phyloP scores from a whole-genome alignment of 2,888 invertebrate species.

The Brassicogethes aeneus region DNA sequence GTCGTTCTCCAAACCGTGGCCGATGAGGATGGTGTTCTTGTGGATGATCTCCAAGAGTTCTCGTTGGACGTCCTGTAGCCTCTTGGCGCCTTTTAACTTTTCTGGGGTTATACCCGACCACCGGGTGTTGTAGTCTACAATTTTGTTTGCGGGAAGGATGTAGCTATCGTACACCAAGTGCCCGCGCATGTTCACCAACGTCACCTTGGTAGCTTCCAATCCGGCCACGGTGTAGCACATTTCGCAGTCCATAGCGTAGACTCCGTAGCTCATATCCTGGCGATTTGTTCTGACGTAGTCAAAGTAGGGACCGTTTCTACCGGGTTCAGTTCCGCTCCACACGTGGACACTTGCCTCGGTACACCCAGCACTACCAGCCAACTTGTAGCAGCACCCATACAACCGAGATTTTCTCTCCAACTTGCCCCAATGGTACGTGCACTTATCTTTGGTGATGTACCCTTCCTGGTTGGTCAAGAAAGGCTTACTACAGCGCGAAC shows the following conservation, averaged over 20 bases:
- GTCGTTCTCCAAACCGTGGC: constrained; percentile 94
- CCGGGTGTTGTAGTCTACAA: constrained; percentile 91
- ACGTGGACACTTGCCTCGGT: constrained; percentile 59
- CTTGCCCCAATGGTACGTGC: constrained; percentile 86
- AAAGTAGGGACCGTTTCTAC: constrained; percentile 48
- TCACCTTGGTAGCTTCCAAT: constrained; percentile 79
- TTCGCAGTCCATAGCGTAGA: constrained; percentile 91
- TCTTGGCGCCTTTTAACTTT: constrained; percentile 54
- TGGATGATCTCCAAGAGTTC: constrained; percentile 74
- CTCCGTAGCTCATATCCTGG: constrained; percentile 43
- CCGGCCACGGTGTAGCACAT: constrained; percentile 91
- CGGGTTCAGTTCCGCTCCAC: constrained; percentile 56
- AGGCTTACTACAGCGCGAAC: constrained; percentile 61
- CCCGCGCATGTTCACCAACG: constrained; percentile 68
- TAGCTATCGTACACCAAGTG: constrained; percentile 72
- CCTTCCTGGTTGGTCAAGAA: constrained; percentile 66
- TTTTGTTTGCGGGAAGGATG: constrained; percentile 71
- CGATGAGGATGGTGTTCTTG: constrained; percentile 82
- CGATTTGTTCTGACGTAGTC: constrained; percentile 31
- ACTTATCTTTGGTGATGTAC: constrained; percentile 65
- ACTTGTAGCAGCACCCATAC: constrained; percentile 57
- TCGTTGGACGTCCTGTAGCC: constrained; percentile 71
- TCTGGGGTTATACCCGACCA: constrained; percentile 84
- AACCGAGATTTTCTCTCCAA: constrained; percentile 35
- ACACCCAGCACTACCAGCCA: constrained; percentile 53